Evolutionary conservation across 2,888 invertebrate genomes (phyloP), one percentile per base, ranked within the genome.

Genomic region (Oxytorus armatus): DNA sequence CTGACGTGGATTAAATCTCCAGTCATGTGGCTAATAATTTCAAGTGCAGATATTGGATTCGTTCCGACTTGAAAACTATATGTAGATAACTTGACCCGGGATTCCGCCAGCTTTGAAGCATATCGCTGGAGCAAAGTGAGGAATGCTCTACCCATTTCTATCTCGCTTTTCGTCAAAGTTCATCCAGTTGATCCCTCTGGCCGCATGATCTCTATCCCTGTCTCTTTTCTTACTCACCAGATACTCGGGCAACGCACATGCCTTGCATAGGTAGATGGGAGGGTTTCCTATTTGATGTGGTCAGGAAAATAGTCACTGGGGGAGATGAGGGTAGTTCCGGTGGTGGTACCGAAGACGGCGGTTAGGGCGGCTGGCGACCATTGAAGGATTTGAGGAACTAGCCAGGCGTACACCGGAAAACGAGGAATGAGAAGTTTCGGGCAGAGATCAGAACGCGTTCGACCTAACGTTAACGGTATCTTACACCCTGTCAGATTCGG

Each of bases 281-380:
- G 57, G 70, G 42, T 75, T 83, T 82, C 83, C 85, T n/a, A 89
- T 88, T 88, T 88, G 89, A 89, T 88, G 89, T 89, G 89, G 89
- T 87, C 85, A 85, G 82, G 78, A 63, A 76, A 76, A 76, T 70
- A 72, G 59, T 61, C 59, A 33, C 49, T 16, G 29, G 63, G 16
- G 49, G 42, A 23, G 42, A 39, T 36, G 44, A 61, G 73, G 69
- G 23, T 14, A 16, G 69, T 63, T 65, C 29, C 36, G 55, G 33
- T 42, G 51, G 23, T 55, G 53, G 68, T 57, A 18, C 7, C 33
- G 75, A 73, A 55, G 57, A 79, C 36, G 23, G 23, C 33, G 73
- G 53, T 73, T 53, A 23, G 29, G 33, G 44, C 14, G 47, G 55
- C 18, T 8, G 18, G 25, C 33, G 55, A n/a, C 65, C 53, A 18